These are phyloP conservation scores for Troglohyphantes excavatus DNA, from an alignment of 2,888 invertebrate species.

Conservation along the genomic window DNA sequence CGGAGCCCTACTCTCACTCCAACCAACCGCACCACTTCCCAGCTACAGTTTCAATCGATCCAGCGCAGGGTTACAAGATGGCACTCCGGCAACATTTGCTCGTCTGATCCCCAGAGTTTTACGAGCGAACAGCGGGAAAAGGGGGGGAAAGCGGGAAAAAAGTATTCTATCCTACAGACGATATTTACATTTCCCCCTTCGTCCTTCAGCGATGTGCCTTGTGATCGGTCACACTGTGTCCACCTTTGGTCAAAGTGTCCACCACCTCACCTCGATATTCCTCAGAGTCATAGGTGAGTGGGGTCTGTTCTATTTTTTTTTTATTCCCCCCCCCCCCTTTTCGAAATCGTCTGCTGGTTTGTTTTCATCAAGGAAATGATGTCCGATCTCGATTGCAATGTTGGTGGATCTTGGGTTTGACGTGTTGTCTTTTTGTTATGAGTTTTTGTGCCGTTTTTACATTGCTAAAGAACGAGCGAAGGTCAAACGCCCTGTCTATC, in stretches of 20 bases:
- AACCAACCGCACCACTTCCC: slow-evolving; percentile 13
- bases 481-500: slow-evolving; percentile 17
- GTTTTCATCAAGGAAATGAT: background rate
- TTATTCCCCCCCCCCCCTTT: too few relatives aligned
- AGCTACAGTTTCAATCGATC: slow-evolving; percentile 33
- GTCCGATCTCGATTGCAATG: background rate
- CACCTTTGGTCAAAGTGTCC: slow-evolving; percentile 66
- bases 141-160: slow-evolving; percentile 16
- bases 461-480: background rate
- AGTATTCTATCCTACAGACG: slow-evolving; percentile 18
- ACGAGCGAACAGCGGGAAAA: slow-evolving; percentile 21
- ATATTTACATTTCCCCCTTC: slow-evolving; percentile 57
- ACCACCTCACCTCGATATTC: slow-evolving; percentile 43
- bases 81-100: slow-evolving; percentile 46
- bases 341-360: background rate
- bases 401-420: background rate
- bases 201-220: slow-evolving; percentile 65
- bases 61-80: slow-evolving; percentile 70
- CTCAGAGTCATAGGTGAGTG: slow-evolving; percentile 46
- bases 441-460: background rate
- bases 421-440: background rate
- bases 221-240: slow-evolving; percentile 65
- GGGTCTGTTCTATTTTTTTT: background rate
- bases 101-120: slow-evolving; percentile 46
- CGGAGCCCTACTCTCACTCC: slow-evolving; percentile 30